Evolutionary conservation across 2,888 invertebrate species (phyloP), one percentile per base, ranked within the genome.

Genomic region (Pristionchus mayeri): DNA sequence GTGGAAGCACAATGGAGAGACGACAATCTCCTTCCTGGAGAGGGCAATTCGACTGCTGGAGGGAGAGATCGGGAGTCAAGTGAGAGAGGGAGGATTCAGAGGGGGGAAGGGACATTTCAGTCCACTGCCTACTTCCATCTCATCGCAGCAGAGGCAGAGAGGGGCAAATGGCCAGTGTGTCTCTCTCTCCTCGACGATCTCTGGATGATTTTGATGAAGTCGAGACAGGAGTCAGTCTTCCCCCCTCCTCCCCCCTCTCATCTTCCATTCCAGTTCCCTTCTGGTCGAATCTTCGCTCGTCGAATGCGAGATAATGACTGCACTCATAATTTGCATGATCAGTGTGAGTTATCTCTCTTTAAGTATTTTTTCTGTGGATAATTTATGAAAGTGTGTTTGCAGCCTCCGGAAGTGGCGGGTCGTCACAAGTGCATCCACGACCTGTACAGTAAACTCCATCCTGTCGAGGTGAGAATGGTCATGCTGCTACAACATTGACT

Each of bases 171-270:
- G 86, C 63, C 78, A 4, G 34, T 54, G 2, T 63, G 82, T 18
- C 44, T 86, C 30, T 24, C n/a, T 21, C 34, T 84, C 11, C 40
- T 86, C 21, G 86, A 86, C 27, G 83, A 60, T 13, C 63, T 86
- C 7, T 86, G 86, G 85, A 84, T 86, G 75, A 75, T 78, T 18
- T 44, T 80, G 2, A 86, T 86, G 85, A 86, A 86, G 57, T 79
- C 54, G n/a, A 40, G 78, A n/a, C 37, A 81, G 30, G 81, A 82
- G 86, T 86, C 1, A 83, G 24, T 78, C 18, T 50, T 27, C 4
- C n/a, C 54, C 21, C 54, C 3, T 63, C 24, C 18, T 63, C 27
- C n/a, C 21, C 40, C 27, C 13, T 75, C 4, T 44, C 7, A 44
- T 75, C 21, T 40, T 34, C n/a, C 75, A 2, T 80, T 80, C 13